A percentile compares a stretch with the other conserved stretches of the same genome.
phyloP scores from a whole-genome alignment of 2,888 invertebrate genomes.

The Ormyrus labotus region DNA sequence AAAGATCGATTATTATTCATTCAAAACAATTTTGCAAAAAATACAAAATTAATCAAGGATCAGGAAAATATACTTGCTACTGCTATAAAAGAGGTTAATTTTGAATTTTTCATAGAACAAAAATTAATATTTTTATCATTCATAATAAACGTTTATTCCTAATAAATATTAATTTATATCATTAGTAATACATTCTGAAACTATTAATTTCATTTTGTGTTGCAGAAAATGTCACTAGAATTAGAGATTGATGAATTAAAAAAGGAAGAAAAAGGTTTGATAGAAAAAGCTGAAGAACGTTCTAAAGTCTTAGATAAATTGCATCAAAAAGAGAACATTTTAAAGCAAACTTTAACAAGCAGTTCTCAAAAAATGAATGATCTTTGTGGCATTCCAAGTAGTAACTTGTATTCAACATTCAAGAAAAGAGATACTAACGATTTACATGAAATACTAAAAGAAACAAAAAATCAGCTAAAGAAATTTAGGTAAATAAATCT shows the following conservation, averaged over 20 bases:
- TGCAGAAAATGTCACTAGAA: background rate
- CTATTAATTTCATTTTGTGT: too few species aligned
- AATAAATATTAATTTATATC: constrained; percentile 16
- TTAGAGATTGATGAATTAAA: background rate
- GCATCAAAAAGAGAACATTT: constrained; percentile 90
- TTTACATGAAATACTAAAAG: constrained; percentile 96
- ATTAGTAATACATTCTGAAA: too few species aligned
- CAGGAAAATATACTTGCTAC: constrained; percentile 88
- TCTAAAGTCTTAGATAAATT: constrained; percentile 96
- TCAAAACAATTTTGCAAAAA: constrained; percentile 87
- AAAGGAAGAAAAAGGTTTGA: background rate
- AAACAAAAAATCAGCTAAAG: constrained; percentile 96
- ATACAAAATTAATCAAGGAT: constrained; percentile 86
- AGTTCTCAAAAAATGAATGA: constrained; percentile 94
- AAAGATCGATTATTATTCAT: constrained; percentile 87
- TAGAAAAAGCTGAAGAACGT: constrained; percentile 93
- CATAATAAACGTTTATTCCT: background rate
- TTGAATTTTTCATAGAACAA: background rate
- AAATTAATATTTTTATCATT: too few species aligned
- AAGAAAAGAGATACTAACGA: constrained; percentile 86
- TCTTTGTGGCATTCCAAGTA: constrained; percentile 94
- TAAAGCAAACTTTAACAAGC: constrained; percentile 93
- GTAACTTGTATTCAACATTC: constrained; percentile 91
- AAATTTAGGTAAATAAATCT: constrained; percentile 82
- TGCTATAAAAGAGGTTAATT: constrained; percentile 79